Evolutionary conservation across 2,888 invertebrate species (phyloP), one percentile per base, ranked within the genome.

Genomic region (Hartigia nigra): DNA sequence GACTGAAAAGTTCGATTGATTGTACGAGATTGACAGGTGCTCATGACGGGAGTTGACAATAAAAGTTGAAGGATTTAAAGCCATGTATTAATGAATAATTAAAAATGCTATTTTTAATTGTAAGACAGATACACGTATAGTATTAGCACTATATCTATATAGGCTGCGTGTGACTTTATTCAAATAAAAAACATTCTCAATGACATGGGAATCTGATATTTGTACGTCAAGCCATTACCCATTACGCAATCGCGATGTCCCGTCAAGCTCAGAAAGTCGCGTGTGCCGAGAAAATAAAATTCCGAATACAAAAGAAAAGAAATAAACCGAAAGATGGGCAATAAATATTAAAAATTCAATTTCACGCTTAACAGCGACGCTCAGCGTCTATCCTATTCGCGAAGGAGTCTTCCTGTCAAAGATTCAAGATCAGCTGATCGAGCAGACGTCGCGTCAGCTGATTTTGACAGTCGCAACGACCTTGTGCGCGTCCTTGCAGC

Each of bases 381-480:
- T 23, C 9, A 2, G 23, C 23, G 9, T 55, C 55, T 1, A 9
- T 55, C 55, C 23, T 2, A 55, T 23, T 23, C 55, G 55, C 1
- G 9, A 23, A 55, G 55, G 23, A 32, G 72, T 5, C 72, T 23
- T 31, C 31, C 36, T 75, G 75, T 36, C 36, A n/a, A 75, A 36
- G 12, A 34, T 72, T 72, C 12, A 69, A 36, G 70, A 83, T 84
- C 89, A 88, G 88, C 88, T 87, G 89, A 85, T 86, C 84, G 85
- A 82, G 82, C 81, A 80, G 72, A 76, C 55, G 75, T 12, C 34
- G 81, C 79, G 80, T 84, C 89, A 89, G 89, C 89, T 88, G 89
- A 87, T 87, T 88, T 87, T 88, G 88, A 88, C 87, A 87, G 84
- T 83, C 84, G 84, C 80, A 81, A 77, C 83, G 85, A 85, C 87